phyloP scores from a whole-genome alignment of 2,888 invertebrate species.

The Helleia helle region DNA sequence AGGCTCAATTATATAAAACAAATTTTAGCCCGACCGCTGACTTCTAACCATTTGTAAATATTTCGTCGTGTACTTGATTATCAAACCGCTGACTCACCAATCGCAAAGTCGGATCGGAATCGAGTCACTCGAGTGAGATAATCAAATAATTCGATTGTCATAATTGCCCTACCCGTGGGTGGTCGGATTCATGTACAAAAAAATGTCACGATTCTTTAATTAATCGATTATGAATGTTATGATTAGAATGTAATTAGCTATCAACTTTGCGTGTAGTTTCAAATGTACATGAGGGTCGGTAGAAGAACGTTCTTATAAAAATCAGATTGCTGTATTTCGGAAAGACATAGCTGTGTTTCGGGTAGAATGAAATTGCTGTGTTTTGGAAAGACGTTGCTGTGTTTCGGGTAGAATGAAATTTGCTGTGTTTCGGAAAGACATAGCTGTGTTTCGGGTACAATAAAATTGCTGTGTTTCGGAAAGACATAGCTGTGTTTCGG shows the following conservation, averaged over 20 bases:
- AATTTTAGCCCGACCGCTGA: background rate
- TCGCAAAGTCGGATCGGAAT: constrained; percentile 52
- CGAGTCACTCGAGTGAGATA: constrained; percentile 54
- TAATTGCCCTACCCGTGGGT: constrained; percentile 44
- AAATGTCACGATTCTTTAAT: constrained; percentile 34
- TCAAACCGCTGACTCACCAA: constrained; percentile 46
- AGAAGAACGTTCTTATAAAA: no score
- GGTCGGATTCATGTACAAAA: constrained; percentile 40
- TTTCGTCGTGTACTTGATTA: constrained; percentile 44
- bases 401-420: no score
- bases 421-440: no score
- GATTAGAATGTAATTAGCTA: background rate
- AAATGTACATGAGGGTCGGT: background rate
- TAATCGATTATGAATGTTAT: background rate
- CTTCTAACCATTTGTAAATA: constrained; percentile 24
- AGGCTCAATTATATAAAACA: background rate
- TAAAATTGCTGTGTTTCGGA: no score
- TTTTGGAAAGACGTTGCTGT: no score
- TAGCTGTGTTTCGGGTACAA: no score
- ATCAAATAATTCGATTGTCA: constrained; percentile 58
- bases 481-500: no score
- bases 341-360: no score
- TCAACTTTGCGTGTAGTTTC: background rate
- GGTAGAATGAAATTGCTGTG: no score
- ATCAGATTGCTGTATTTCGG: no score